Percentiles rank a stretch among this genome's conserved stretches.
phyloP scores from a whole-genome alignment of 2,113 vertebrate species.

The Petaurus breviceps region DNA sequence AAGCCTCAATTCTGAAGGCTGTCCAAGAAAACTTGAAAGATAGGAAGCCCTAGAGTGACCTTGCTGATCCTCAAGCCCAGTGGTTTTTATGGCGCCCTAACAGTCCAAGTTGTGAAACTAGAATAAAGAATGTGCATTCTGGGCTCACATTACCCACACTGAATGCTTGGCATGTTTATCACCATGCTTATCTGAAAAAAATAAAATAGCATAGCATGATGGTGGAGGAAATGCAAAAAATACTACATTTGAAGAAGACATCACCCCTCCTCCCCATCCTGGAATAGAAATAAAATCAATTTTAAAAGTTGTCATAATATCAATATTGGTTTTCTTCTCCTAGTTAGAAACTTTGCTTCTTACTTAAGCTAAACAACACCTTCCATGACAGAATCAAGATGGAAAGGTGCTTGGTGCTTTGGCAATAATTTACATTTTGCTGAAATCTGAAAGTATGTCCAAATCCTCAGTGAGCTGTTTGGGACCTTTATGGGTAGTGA shows the following conservation, averaged over 20 bases:
- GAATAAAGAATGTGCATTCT: constrained; percentile 4
- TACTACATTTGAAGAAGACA: background rate
- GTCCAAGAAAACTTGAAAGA: constrained; percentile 13
- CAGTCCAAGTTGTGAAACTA: background rate
- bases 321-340: background rate
- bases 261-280: background rate
- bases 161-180: background rate
- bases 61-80: constrained; percentile 23
- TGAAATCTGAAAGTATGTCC: too few species aligned
- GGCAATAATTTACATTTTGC: too few species aligned
- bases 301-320: background rate
- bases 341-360: background rate
- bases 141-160: background rate
- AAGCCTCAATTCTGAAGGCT: constrained; percentile 27
- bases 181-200: constrained; percentile 7
- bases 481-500: constrained; percentile 14
- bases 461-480: background rate
- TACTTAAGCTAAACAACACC: background rate
- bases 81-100: background rate
- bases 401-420: too few species aligned
- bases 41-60: background rate
- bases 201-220: background rate
- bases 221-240: background rate
- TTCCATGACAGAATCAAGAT: background rate
- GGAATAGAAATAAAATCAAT: background rate